Evolutionary conservation across 2,797 vertebrate species (phyloP), one percentile per base, ranked within the genome.

Genomic region (Poeciliopsis paucimaculata): DNA sequence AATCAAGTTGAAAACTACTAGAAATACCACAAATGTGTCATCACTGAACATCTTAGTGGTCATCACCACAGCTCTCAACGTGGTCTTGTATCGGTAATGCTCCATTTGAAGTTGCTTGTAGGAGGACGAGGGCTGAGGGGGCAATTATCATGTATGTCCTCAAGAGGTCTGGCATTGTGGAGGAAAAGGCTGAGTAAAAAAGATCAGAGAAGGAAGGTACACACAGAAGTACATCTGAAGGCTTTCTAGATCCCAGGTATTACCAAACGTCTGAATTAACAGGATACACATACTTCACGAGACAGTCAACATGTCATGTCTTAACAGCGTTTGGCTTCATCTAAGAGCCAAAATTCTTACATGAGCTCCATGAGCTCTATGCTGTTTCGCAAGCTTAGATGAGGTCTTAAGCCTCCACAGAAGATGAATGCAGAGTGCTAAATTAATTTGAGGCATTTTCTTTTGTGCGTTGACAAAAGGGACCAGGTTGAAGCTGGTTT

Each of bases 401-500:
- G 90, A 94, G 91, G 92, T 92, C 94, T 94, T 94, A 94, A 94
- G 92, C 93, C 89, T 90, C 88, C 73, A 83, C 92, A 93, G 89
- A 92, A 94, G 93, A 94, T 95, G 94, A 96, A 95, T 94, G 93
- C 92, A 77, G 94, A 95, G 93, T 93, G 94, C 94, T 95, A 95
- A 96, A 96, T 96, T 96, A 95, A 93, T 91, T 95, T 95, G 91
- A 94, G 93, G 94, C 92, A 93, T 95, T 94, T 94, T 94, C 93
- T 95, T 96, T 96, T 95, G 94, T 96, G 95, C 84, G 83, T 94
- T 94, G 95, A 93, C 93, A 95, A 94, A 95, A 89, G 92, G 93
- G 91, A 94, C 94, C 92, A 87, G 95, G 94, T 95, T 96, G 94
- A 93, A 93, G 94, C 94, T 95, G 92, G 91, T 95, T 96, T 96